These are phyloP conservation scores for Lophotis ruficrista DNA, from an alignment of 2,113 vertebrate genomes.

Conservation along the genomic window DNA sequence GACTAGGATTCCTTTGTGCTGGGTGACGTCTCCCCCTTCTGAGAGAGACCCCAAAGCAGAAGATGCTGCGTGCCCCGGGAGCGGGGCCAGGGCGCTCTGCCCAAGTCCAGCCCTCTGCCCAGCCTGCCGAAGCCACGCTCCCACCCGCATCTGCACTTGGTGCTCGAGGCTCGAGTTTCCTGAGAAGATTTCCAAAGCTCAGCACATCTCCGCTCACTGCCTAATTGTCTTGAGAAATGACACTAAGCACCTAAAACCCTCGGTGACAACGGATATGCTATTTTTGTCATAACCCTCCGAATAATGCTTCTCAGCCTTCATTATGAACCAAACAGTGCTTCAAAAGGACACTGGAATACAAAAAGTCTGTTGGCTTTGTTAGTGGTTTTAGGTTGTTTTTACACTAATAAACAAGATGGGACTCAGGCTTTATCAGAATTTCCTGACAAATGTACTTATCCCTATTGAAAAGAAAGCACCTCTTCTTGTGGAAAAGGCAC, in stretches of 20 bases:
- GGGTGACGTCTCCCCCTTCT: not conserved
- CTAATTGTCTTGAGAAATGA: not conserved
- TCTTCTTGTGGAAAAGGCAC: not conserved
- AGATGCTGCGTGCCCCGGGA: not conserved
- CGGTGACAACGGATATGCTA: not conserved
- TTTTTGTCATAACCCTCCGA: not conserved
- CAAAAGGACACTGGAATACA: too few species aligned
- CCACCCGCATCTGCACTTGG: not conserved
- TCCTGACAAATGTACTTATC: not conserved
- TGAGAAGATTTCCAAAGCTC: not conserved
- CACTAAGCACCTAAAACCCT: not conserved
- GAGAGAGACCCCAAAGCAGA: too few species aligned
- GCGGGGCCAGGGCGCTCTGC: not conserved
- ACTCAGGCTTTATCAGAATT: not conserved
- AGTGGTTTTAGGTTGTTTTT: not conserved
- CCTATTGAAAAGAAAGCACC: not conserved
- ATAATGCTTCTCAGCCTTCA: not conserved
- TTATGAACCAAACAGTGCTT: not conserved
- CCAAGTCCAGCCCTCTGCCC: too few species aligned
- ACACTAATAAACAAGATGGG: not conserved
- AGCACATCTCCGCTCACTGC: not conserved
- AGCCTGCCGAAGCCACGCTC: not conserved
- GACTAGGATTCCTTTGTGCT: too few species aligned
- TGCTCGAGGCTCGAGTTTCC: accelerated
- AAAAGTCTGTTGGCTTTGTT: not conserved